These are phyloP conservation scores for Perizoma flavofasciatum DNA, from an alignment of 2,888 invertebrate genomes.

Conservation along the genomic window DNA sequence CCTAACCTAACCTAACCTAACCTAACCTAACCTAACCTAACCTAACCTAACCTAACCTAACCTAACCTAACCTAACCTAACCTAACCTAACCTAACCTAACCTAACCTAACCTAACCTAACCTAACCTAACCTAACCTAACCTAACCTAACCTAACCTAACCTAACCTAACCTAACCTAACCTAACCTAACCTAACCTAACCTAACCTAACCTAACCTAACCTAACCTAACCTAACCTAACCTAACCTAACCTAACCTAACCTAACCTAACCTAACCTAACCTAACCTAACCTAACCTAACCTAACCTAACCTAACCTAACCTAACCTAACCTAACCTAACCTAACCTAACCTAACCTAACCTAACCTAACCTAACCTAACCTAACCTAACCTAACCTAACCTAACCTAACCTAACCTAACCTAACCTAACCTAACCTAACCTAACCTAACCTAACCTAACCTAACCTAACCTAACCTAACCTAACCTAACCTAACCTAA, in stretches of 20 bases:
- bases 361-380: constrained; percentile 40
- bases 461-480: constrained; percentile 34
- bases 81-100: constrained; percentile 41
- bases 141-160: constrained; percentile 42
- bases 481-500: constrained; percentile 33
- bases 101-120: constrained; percentile 40
- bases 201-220: constrained; percentile 40
- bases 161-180: constrained; percentile 42
- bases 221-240: constrained; percentile 39
- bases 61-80: constrained; percentile 41
- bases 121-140: constrained; percentile 41
- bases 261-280: constrained; percentile 37
- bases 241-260: constrained; percentile 36
- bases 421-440: constrained; percentile 33
- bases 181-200: constrained; percentile 44
- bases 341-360: constrained; percentile 38
- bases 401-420: constrained; percentile 35
- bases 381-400: constrained; percentile 38
- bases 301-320: constrained; percentile 40
- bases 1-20: constrained; percentile 31
- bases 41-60: constrained; percentile 34
- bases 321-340: constrained; percentile 37
- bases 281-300: constrained; percentile 35
- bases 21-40: constrained; percentile 34
- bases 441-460: constrained; percentile 34